A percentile compares a stretch with the other conserved stretches of the same genome.
Evolutionary conservation across 2,113 vertebrate species (phyloP).

Genomic region (Rhabdomys dilectus): DNA sequence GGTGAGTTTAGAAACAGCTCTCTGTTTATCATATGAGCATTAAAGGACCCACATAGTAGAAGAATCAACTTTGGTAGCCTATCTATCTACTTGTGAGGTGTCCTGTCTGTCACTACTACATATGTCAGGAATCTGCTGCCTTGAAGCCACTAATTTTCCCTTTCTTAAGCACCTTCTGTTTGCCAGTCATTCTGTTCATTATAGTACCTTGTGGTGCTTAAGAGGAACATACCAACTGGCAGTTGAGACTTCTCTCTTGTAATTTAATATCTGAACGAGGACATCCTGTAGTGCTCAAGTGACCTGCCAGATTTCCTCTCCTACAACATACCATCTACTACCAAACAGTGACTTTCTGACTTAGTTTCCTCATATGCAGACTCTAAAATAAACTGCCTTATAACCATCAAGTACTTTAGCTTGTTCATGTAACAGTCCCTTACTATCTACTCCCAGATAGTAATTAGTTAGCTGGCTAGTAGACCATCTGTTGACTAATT

Average conservation of each 20-base stretch:
- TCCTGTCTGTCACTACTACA: background rate
- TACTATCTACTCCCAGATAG: background rate
- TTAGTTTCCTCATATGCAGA: background rate
- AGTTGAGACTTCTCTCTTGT: background rate
- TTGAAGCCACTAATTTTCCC: background rate
- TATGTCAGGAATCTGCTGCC: background rate
- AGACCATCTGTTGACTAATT: background rate
- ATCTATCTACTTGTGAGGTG: background rate
- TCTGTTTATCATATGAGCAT: background rate
- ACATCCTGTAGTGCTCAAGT: background rate
- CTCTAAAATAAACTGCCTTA: background rate
- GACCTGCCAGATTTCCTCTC: background rate
- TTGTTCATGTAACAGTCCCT: constrained; percentile 15
- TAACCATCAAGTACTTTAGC: background rate
- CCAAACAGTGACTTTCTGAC: background rate
- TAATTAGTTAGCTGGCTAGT: background rate
- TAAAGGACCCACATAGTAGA: background rate
- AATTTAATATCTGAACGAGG: background rate
- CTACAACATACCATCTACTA: background rate
- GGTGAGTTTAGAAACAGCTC: background rate
- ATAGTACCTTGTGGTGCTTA: background rate
- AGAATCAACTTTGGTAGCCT: background rate
- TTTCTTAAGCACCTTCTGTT: background rate
- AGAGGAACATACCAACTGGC: background rate
- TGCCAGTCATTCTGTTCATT: background rate